Conservation (phyloP, 2,113 vertebrate species). For the Alouatta palliata region DNA sequence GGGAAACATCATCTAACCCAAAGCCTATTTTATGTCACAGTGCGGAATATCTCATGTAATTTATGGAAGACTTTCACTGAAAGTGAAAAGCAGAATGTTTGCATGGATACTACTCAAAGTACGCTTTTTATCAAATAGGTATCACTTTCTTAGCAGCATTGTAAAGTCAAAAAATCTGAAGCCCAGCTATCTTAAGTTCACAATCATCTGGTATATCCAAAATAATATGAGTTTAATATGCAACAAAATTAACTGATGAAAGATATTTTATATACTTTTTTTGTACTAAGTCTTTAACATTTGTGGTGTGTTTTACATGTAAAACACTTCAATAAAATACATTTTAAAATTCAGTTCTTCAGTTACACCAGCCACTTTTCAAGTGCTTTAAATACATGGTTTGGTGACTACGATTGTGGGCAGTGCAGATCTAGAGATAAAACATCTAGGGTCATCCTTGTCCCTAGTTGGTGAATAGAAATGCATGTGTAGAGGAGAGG, state of each 20-base stretch:
- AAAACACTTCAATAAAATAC: background rate
- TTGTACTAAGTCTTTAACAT: background rate
- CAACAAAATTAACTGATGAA: constrained; percentile 15
- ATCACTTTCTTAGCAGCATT: background rate
- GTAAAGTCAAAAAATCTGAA: background rate
- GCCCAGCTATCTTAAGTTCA: background rate
- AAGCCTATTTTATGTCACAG: background rate
- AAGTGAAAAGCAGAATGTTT: background rate
- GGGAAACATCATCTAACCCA: background rate
- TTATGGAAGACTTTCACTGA: background rate
- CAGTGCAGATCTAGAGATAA: background rate
- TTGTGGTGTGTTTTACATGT: background rate
- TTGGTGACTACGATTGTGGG: background rate
- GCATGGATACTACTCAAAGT: background rate
- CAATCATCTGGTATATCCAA: background rate
- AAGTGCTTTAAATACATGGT: background rate
- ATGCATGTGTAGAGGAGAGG: background rate
- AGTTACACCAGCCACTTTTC: background rate
- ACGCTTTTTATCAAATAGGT: background rate
- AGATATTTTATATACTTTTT: background rate
- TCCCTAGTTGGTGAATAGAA: background rate
- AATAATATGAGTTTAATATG: constrained; percentile 13
- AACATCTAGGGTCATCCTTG: background rate
- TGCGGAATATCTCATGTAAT: background rate
- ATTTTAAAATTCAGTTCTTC: background rate